Conservation (phyloP, 1,140 invertebrate genomes). For the Colletes latitarsis region DNA sequence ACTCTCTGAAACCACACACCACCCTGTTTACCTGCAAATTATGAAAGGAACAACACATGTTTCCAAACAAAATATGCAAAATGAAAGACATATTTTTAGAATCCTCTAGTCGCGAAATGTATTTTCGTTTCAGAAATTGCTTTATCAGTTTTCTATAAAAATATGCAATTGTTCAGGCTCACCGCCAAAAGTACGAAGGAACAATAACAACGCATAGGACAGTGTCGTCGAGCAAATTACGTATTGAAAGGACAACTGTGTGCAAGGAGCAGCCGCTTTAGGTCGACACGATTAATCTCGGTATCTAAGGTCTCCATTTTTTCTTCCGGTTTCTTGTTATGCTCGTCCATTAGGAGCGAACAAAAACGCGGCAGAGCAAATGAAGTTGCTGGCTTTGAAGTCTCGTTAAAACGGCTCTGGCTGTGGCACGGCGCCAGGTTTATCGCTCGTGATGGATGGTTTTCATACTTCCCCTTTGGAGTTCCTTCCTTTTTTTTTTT, state of each 20-base stretch:
- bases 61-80: too few relatives aligned
- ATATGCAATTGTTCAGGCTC: too few relatives aligned
- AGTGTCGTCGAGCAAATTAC: neutral
- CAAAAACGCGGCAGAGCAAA: conserved; percentile 52
- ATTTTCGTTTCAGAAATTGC: too few relatives aligned
- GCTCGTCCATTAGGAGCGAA: conserved; percentile 30
- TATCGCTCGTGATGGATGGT: conserved; percentile 61
- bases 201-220: too few relatives aligned
- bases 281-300: conserved; percentile 21
- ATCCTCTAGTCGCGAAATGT: too few relatives aligned
- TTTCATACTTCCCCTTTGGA: conserved; percentile 52
- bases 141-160: too few relatives aligned
- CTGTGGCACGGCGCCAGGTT: conserved; percentile 53
- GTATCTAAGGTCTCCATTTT: conserved; percentile 17
- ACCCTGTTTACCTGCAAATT: too few relatives aligned
- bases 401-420: conserved; percentile 55
- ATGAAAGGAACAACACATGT: too few relatives aligned
- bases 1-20: too few relatives aligned
- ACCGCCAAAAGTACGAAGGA: too few relatives aligned
- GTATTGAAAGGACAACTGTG: neutral
- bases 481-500: neutral
- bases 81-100: too few relatives aligned
- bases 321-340: conserved; percentile 40
- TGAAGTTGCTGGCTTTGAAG: conserved; percentile 62
- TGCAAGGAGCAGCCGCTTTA: neutral